These are phyloP conservation scores for Alligator mississippiensis DNA, from an alignment of 2,113 vertebrate species.

Conservation along the genomic window DNA sequence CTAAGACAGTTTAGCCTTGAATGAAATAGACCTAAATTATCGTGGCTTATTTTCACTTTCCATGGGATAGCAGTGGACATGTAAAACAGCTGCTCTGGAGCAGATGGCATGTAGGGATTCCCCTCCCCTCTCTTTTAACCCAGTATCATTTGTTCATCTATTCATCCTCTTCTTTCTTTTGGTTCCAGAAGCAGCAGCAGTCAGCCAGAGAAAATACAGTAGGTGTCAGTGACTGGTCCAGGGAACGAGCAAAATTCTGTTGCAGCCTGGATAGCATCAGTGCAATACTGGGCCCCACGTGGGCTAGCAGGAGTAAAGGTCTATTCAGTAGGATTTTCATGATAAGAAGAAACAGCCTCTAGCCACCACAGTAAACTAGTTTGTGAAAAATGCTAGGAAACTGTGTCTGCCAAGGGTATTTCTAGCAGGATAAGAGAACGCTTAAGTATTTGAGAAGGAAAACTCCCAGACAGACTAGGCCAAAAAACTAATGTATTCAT, in stretches of 20 bases:
- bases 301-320: neutral
- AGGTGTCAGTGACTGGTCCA: neutral
- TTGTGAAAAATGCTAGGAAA: neutral
- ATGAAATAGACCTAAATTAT: too few relatives aligned
- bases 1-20: too few relatives aligned
- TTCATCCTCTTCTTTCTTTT: neutral
- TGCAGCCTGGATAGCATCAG: neutral
- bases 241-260: neutral
- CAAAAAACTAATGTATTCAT: neutral
- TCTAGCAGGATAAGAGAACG: neutral
- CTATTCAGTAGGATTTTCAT: neutral
- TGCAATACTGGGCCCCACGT: neutral
- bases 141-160: too few relatives aligned
- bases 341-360: neutral
- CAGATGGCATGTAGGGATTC: too few relatives aligned
- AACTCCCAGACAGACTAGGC: neutral
- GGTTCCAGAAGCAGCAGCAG: constrained; percentile 2
- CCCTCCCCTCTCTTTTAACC: too few relatives aligned
- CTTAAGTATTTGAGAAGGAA: neutral
- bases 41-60: too few relatives aligned
- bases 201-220: neutral
- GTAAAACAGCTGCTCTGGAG: too few relatives aligned
- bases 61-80: too few relatives aligned
- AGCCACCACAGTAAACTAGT: neutral
- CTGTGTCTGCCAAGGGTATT: neutral